Conservation (phyloP, 2,888 invertebrate genomes). For the Hipparchia sbordonii region DNA sequence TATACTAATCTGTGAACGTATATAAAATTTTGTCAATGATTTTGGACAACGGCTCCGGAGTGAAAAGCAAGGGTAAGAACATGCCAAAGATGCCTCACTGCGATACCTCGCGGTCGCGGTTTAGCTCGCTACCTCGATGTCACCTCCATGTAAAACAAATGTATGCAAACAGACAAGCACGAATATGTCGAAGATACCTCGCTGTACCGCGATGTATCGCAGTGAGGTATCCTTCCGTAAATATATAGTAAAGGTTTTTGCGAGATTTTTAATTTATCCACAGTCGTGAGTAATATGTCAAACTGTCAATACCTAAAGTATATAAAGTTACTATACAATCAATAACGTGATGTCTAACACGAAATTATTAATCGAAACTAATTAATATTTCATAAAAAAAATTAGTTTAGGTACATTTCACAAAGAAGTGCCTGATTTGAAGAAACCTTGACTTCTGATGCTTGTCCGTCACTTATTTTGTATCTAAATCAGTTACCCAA, state of each 20-base stretch:
- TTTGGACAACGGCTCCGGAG: neutral
- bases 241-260: slow-evolving; percentile 4
- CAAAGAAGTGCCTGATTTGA: neutral
- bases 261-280: slow-evolving; percentile 4
- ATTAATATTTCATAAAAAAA: neutral
- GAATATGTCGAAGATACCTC: no score
- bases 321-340: slow-evolving; percentile 12
- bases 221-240: no score
- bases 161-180: no score
- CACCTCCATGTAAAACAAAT: no score
- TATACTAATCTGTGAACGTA: no score
- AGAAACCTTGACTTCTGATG: no score
- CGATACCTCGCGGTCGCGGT: no score
- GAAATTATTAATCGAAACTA: slow-evolving; percentile 4
- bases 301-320: slow-evolving; percentile 9
- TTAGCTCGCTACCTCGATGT: no score
- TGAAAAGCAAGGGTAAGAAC: no score
- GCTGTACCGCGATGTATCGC: no score
- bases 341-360: slow-evolving; percentile 11
- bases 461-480: neutral
- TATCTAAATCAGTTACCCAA: neutral
- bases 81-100: no score
- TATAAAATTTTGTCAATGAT: neutral
- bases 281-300: slow-evolving; percentile 13
- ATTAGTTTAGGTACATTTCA: neutral